A percentile compares a stretch with the other conserved stretches of the same genome.
phyloP scores from a whole-genome alignment of 2,888 invertebrate species.

The Troglohyphantes excavatus region DNA sequence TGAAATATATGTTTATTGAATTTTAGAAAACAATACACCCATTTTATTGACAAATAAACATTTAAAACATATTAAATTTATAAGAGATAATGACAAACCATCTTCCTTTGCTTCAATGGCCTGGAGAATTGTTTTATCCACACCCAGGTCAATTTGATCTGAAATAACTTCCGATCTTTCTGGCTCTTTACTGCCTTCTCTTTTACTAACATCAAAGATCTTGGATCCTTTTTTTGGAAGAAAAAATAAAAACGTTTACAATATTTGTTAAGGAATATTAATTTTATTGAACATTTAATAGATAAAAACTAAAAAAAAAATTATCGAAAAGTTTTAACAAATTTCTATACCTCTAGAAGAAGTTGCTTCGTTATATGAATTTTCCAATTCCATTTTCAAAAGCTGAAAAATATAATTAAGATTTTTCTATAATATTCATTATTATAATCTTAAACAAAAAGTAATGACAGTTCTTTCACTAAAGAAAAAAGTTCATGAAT shows the following conservation, averaged over 20 bases:
- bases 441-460: too few relatives aligned
- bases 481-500: too few relatives aligned
- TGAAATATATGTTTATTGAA: too few relatives aligned
- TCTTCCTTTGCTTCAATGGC: constrained; percentile 81
- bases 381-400: constrained; percentile 34
- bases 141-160: background rate
- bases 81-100: constrained; percentile 79
- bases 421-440: too few relatives aligned
- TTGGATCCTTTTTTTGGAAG: background rate
- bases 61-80: too few relatives aligned
- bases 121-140: constrained; percentile 14
- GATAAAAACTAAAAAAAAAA: background rate
- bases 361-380: background rate
- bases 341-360: background rate
- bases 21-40: too few relatives aligned
- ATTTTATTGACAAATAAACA: too few relatives aligned
- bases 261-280: background rate
- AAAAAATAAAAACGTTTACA: background rate
- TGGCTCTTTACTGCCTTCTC: background rate
- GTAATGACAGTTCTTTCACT: too few relatives aligned
- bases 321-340: background rate
- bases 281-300: background rate
- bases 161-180: background rate
- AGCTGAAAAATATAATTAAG: background rate
- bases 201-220: background rate